Conservation (phyloP, 2,888 invertebrate genomes). For the Yponomeuta evonymella region DNA sequence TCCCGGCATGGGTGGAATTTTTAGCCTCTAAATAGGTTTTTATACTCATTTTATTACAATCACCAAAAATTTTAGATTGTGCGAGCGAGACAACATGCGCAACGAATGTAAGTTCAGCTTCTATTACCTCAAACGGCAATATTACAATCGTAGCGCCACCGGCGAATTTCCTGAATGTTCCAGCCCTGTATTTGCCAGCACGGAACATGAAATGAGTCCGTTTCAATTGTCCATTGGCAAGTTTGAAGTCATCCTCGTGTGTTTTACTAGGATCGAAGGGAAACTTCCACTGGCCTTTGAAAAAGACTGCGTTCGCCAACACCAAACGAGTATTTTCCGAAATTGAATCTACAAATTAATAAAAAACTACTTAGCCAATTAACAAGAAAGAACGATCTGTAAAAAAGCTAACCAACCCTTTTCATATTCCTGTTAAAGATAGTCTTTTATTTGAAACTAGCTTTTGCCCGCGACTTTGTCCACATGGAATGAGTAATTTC, state of each 20-base stretch:
- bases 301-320: constrained; percentile 81
- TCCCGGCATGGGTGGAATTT: no score
- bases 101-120: background rate
- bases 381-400: no score
- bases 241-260: constrained; percentile 67
- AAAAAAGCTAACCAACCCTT: background rate
- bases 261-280: constrained; percentile 78
- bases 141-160: constrained; percentile 75
- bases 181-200: constrained; percentile 69
- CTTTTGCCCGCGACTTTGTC: no score
- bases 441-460: no score
- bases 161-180: constrained; percentile 57
- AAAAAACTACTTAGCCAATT: no score
- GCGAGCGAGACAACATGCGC: no score
- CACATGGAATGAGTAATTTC: no score
- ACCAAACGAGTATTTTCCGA: constrained; percentile 75
- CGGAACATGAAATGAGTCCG: constrained; percentile 79
- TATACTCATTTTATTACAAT: no score
- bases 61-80: no score
- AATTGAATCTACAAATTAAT: constrained; percentile 51
- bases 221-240: constrained; percentile 53
- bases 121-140: constrained; percentile 79
- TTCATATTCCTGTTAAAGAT: no score
- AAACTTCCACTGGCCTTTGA: constrained; percentile 82
- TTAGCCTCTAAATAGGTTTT: no score